Evolutionary conservation across 2,113 vertebrate species (phyloP).

Genomic region (Excalfactoria chinensis): DNA sequence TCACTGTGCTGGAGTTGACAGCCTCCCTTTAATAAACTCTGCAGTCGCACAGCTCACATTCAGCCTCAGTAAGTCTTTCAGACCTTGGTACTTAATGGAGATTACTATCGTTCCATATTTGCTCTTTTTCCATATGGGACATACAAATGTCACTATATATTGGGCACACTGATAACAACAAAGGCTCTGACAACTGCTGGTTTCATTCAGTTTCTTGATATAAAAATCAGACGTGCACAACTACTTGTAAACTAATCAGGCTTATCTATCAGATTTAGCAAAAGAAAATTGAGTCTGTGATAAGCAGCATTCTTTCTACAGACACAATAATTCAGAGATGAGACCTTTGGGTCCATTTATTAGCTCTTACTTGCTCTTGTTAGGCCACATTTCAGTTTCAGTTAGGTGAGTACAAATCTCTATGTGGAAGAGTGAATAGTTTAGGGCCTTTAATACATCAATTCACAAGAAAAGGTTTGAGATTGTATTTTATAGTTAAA

Average conservation of each 20-base stretch:
- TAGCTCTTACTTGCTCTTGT: background rate
- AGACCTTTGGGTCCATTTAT: background rate
- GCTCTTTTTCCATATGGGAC: background rate
- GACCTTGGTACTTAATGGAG: background rate
- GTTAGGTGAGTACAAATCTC: background rate
- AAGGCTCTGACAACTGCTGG: background rate
- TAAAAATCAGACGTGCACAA: background rate
- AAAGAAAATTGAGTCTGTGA: background rate
- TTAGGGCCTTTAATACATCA: background rate
- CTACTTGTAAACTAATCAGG: background rate
- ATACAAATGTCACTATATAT: background rate
- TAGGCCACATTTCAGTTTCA: background rate
- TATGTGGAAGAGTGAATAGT: background rate
- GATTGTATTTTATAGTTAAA: background rate
- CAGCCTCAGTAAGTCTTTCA: background rate
- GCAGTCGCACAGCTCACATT: background rate
- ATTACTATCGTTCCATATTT: background rate
- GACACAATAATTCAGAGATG: background rate
- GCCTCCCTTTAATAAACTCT: background rate
- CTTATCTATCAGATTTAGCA: background rate
- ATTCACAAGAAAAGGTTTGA: background rate
- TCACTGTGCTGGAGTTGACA: background rate
- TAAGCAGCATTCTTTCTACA: background rate
- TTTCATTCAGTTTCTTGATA: background rate
- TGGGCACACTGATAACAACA: background rate